phyloP scores from a whole-genome alignment of 2,113 vertebrate genomes.

The Mirza zaza region DNA sequence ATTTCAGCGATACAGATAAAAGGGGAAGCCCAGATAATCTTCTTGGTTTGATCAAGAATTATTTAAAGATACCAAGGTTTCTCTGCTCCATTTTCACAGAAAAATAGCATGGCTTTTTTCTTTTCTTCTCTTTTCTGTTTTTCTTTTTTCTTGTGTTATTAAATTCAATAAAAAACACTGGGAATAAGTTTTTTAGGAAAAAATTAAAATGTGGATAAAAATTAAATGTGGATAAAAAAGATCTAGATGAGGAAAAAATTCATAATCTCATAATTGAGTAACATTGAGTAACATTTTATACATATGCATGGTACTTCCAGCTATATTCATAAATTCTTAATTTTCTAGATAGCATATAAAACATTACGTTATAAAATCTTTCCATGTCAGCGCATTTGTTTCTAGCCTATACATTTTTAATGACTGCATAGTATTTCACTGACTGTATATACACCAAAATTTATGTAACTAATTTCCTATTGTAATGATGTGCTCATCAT shows the following conservation, averaged over 20 bases:
- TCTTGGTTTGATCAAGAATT: conserved; percentile 38
- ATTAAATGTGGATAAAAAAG: conserved; percentile 7
- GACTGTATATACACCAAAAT: neutral
- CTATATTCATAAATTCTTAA: neutral
- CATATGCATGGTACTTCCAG: neutral
- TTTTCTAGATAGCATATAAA: neutral
- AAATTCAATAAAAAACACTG: neutral
- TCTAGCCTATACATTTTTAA: neutral
- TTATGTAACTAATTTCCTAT: neutral
- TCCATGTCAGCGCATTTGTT: neutral
- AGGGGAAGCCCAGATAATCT: conserved; percentile 10
- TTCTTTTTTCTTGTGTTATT: conserved; percentile 22
- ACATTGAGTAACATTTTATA: neutral
- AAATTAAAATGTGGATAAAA: conserved; percentile 7
- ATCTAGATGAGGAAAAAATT: neutral
- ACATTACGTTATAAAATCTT: neutral
- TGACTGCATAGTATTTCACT: neutral
- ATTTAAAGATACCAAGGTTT: conserved; percentile 52
- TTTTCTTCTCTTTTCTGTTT: conserved; percentile 12
- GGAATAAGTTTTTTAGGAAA: neutral
- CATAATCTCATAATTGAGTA: conserved; percentile 22
- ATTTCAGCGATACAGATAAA: neutral
- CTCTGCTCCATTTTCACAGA: conserved; percentile 8
- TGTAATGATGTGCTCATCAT: neutral
- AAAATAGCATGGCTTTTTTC: neutral